Evolutionary conservation across 1,140 invertebrate genomes (phyloP), one percentile per base, ranked within the genome.

Genomic region (Drosophila paulistorum): DNA sequence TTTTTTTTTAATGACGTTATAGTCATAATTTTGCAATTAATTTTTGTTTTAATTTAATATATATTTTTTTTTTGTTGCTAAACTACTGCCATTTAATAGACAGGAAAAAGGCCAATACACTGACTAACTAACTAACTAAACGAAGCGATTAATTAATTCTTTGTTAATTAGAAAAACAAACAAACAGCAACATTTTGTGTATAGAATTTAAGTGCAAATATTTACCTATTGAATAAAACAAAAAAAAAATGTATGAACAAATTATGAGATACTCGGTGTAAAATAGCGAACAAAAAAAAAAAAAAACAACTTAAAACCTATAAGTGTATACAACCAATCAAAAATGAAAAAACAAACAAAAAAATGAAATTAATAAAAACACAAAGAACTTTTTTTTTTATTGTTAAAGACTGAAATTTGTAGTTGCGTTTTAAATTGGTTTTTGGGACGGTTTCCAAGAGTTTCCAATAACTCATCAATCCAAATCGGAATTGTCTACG

Each of bases 331-430:
- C 65, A 76, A 81, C 54, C 67, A 66, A 69, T 45, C 55, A 54
- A 77, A 72, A 42, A 60, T 48, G 42, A 73, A 42, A 37, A 30
- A 67, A 45, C 65, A 30, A 42, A 37, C 65, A 33, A 73, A 59
- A 42, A 74, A 51, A 64, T 45, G 48, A 61, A 74, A 71, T 45
- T 59, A 66, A 48, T 77, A 85, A 81, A 86, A 72, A 71, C 79
- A 73, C 70, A 81, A 86, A 86, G 82, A 87, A 82, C 86, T 76
- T 74, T 80, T 89, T 86, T 77, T 87, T 87, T 89, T 87, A 89
- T 87, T 87, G 83, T 87, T 87, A 87, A 87, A 87, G 83, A 87
- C 83, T 87, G 83, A 87, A 86, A 45, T 48, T 51, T 66, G 26
- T 23, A 35, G 42, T 42, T 54, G 64, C 55, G 51, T 73, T 73